phyloP scores from a whole-genome alignment of 2,888 invertebrate species.

The Stegophylla sp. region DNA sequence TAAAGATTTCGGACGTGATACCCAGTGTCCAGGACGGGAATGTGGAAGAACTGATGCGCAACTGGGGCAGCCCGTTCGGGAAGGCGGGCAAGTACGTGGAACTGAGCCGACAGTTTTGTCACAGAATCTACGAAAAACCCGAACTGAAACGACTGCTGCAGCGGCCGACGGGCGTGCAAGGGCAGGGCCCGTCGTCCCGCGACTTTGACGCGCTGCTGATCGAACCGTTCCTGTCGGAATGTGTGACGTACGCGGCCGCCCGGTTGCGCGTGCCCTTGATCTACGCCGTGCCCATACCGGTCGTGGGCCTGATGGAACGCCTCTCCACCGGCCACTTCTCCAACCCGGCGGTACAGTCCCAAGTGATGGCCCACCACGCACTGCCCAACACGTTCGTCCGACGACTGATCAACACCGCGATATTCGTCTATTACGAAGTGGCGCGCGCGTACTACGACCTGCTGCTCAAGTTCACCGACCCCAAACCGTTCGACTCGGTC shows the following conservation, averaged over 20 bases:
- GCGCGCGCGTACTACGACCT: no score
- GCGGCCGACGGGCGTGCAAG: no score
- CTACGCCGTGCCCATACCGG: not conserved
- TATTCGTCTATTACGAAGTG: not conserved
- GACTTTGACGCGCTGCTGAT: not conserved
- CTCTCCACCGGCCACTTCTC: not conserved
- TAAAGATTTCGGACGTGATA: not conserved
- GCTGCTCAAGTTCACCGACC: not conserved
- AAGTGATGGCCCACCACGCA: not conserved
- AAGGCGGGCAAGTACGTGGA: not conserved
- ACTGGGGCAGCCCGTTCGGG: not conserved
- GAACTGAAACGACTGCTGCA: not conserved
- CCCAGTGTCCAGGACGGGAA: not conserved
- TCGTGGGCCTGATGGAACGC: not conserved
- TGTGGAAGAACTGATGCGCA: no score
- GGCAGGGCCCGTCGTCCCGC: not conserved
- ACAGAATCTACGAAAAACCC: not conserved
- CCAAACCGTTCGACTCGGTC: not conserved
- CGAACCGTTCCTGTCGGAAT: not conserved
- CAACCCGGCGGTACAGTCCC: not conserved
- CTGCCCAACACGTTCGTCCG: not conserved
- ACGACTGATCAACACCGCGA: not conserved
- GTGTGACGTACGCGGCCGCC: not conserved
- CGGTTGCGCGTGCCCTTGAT: not conserved
- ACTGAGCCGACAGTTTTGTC: not conserved